Evolutionary conservation across 2,113 vertebrate species (phyloP).

Genomic region (Neotragus moschatus): DNA sequence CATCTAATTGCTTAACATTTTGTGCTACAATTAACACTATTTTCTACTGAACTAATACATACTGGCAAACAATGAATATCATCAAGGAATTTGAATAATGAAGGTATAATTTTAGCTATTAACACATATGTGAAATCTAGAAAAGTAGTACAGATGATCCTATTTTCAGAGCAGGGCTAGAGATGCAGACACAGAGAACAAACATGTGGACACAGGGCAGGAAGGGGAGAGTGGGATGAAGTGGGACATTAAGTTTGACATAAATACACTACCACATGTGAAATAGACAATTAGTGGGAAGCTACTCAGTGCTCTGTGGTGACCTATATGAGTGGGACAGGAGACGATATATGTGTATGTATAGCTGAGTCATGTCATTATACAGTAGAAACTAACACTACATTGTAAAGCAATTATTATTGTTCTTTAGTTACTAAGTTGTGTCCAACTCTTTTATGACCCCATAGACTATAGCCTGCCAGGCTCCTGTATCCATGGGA

Average conservation of each 20-base stretch:
- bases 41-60: conserved; percentile 18
- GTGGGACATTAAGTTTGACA: background rate
- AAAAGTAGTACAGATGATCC: background rate
- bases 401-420: background rate
- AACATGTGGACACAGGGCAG: background rate
- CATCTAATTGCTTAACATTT: conserved; percentile 32
- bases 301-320: background rate
- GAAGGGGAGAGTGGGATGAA: background rate
- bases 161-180: background rate
- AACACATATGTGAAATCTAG: background rate
- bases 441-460: background rate
- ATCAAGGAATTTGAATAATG: conserved; percentile 31
- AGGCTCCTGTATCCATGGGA: background rate
- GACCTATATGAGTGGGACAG: background rate
- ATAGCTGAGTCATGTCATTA: background rate
- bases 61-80: conserved; percentile 8
- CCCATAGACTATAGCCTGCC: background rate
- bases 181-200: background rate
- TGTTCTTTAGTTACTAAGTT: background rate
- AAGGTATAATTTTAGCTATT: background rate
- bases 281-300: background rate
- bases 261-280: background rate
- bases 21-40: conserved; percentile 14
- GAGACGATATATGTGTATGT: background rate
- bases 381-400: background rate